Evolutionary conservation across 1,140 invertebrate species (phyloP), one percentile per base, ranked within the genome.

Genomic region (Ceratina australensis): DNA sequence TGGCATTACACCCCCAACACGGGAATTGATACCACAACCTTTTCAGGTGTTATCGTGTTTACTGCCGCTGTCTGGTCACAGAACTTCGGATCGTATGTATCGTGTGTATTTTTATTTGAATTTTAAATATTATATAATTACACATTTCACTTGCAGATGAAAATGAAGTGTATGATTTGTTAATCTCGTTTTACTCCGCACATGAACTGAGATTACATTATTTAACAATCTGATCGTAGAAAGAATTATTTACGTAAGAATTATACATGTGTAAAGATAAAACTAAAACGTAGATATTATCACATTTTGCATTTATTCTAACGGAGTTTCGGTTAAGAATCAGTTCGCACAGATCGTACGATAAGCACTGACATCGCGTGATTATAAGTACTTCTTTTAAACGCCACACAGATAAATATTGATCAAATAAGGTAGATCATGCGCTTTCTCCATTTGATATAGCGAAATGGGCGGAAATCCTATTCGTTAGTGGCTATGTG

Each of bases 1-100:
- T 86, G 85, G 81, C 85, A 86, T 86, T 86, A 86, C 61, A 42
- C 57, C 57, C 78, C 47, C 72, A 73, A 57, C 63, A 82, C 22
- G 68, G 77, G 26, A 79, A 84, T 83, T 86, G 78, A 83, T 80
- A 68, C 72, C 47, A 57, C 75, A 78, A 76, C 78, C 81, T 82
- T 83, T 72, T 47, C 78, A 73, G 33, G 26, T 66, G 50, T 76
- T 68, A 57, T 16, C 22, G 33, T 22, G 8, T 18, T 24, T 52
- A n/a, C 0, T n/a, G 28, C 1, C 33, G 10, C 33, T 42, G 33
- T 73, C 24, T 10, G 15, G 12, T 52, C 47, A 18, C 47, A 15
- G 13, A 61, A 57, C 33, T 42, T 10, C 42, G 7, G 33, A 26
- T 65, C 24, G 16, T 18, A 24, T 15, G 20, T 59, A 22, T n/a